Conservation (phyloP, 2,888 invertebrate species). For the Rhamphomyia laevipes region DNA sequence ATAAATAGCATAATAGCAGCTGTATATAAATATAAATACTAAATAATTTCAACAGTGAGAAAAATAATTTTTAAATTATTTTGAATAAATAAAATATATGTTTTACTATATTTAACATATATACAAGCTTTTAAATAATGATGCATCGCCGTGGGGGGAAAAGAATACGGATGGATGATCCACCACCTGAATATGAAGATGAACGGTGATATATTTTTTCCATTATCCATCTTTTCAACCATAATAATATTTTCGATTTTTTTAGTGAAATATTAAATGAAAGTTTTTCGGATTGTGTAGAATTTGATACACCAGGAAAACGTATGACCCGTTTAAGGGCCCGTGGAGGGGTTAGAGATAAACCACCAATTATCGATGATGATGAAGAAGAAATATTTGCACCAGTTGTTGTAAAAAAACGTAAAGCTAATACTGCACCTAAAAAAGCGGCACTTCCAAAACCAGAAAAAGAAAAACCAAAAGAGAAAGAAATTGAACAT, state of each 20-base stretch:
- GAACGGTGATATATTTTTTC: slow-evolving; percentile 31
- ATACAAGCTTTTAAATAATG: slow-evolving; percentile 19
- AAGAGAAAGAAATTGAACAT: slow-evolving; percentile 32
- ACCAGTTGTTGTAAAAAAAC: slow-evolving; percentile 29
- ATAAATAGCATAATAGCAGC: too few species aligned
- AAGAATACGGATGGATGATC: slow-evolving; percentile 85
- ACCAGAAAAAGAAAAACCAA: slow-evolving; percentile 32
- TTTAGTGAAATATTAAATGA: slow-evolving; percentile 24
- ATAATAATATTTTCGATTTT: slow-evolving; percentile 4
- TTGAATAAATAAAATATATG: too few species aligned
- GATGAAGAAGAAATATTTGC: slow-evolving; percentile 37
- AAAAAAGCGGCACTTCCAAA: slow-evolving; percentile 29
- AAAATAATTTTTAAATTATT: too few species aligned
- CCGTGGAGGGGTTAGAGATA: slow-evolving; percentile 38
- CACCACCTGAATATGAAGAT: slow-evolving; percentile 76
- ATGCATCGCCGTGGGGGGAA: slow-evolving; percentile 82
- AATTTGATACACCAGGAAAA: slow-evolving; percentile 41
- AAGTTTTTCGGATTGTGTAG: slow-evolving; percentile 40
- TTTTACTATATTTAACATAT: background rate
- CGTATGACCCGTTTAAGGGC: slow-evolving; percentile 54
- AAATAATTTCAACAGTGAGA: too few species aligned
- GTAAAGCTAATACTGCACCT: slow-evolving; percentile 22
- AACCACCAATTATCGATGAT: slow-evolving; percentile 38
- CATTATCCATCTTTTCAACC: background rate
- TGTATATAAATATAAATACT: too few species aligned